Base-by-base conservation (phyloP, 2,888 invertebrate species). In the Erebia epiphron region DNA sequence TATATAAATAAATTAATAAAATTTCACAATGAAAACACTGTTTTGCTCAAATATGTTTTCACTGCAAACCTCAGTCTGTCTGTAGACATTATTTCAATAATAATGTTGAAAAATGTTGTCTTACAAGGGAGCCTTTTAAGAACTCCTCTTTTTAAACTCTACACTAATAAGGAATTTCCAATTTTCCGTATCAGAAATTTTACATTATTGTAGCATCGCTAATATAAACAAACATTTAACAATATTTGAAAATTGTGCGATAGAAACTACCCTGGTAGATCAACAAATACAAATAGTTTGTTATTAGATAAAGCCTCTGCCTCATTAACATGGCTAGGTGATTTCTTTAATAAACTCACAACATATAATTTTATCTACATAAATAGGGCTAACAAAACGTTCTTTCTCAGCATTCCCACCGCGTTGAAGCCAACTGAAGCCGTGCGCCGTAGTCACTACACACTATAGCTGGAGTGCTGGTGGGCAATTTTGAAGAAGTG, bases 361-460 rank as follows among this genome's bases (percentile, higher is more conserved):
- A 77, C 73, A 76, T 70, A 75, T 75, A 75, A 74, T 70, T 68
- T 70, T 72, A 72, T 72, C 74, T 74, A 74, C 72, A 72, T 70
- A 70, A 67, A 72, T 69, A 70, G 10, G 60, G 63, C 57, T 57
- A 63, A 60, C 18, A 54, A 58, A 71, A 67, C 67, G 74, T 67
- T 61, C 64, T 83, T 87, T 88, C 88, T 83, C 87, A 86, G 79
- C 84, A 83, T 86, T 83, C 85, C 81, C 83, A 83, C 84, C 88
- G 86, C 86, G 78, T 79, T 75, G 74, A 92, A 92, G 91, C 91
- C 89, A 89, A 89, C 87, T 82, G 83, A 92, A 93, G 92, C 91
- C 80, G 90, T 89, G 78, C 90, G 89, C 89, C 89, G 89, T 87
- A 85, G 88, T 87, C 88, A 90, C 91, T 91, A 91, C 88, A 87